A percentile compares a stretch with the other conserved stretches of the same genome.
These are phyloP conservation scores for Hirundo rustica DNA, from an alignment of 2,797 vertebrate genomes.

Conservation along the genomic window DNA sequence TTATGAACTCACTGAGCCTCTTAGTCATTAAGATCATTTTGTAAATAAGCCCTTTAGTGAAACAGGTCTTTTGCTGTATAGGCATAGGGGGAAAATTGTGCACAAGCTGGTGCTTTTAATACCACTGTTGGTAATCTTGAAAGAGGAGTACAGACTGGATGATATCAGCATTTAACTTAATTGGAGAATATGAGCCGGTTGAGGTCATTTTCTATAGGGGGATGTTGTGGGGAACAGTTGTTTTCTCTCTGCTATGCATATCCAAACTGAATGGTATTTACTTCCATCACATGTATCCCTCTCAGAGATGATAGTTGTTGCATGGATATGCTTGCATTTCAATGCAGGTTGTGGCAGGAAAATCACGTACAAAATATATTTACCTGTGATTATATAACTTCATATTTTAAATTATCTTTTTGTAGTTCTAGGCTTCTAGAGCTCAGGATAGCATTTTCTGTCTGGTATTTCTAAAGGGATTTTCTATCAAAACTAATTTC, in stretches of 20 bases:
- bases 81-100: background rate
- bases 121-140: background rate
- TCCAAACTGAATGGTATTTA: background rate
- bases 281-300: background rate
- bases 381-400: background rate
- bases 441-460: background rate
- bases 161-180: background rate
- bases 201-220: constrained; percentile 10
- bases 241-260: background rate
- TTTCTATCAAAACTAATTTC: background rate
- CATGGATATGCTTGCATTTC: background rate
- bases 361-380: background rate
- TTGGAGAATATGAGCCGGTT: constrained; percentile 5
- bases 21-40: background rate
- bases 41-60: background rate
- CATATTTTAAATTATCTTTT: background rate
- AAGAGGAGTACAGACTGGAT: background rate
- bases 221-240: background rate
- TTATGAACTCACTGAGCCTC: constrained; percentile 19
- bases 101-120: background rate
- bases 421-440: background rate
- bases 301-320: background rate
- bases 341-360: background rate
- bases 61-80: background rate
- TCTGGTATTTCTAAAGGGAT: background rate